Percentiles rank a stretch among this genome's conserved stretches.
Evolutionary conservation across 1,140 invertebrate genomes (phyloP).

Genomic region (Anoplolepis gracilipes): DNA sequence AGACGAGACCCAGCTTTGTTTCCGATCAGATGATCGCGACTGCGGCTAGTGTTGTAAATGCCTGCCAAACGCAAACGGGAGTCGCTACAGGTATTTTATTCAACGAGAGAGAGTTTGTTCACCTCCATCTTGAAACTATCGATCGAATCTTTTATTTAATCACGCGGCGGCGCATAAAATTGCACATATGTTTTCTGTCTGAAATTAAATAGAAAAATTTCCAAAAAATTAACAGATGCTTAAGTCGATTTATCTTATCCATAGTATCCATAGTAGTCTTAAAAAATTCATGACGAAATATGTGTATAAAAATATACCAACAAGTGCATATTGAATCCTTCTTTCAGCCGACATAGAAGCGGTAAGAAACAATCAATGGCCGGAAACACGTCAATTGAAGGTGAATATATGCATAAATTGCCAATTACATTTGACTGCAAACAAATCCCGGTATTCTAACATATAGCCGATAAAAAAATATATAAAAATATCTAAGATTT

Average conservation of each 20-base stretch:
- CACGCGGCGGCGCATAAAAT: neutral
- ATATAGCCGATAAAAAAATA: neutral
- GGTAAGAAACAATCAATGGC: conserved; percentile 80
- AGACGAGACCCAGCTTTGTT: conserved; percentile 81
- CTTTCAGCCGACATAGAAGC: conserved; percentile 81
- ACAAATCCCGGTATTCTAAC: neutral
- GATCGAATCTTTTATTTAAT: conserved; percentile 27
- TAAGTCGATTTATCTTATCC: neutral
- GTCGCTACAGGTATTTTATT: conserved; percentile 78
- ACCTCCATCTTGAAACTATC: conserved; percentile 9
- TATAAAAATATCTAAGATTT: neutral
- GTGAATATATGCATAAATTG: conserved; percentile 66
- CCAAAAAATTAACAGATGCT: neutral
- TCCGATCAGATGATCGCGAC: conserved; percentile 82
- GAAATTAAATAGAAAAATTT: neutral
- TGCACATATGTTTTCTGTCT: neutral
- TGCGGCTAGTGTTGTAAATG: conserved; percentile 81
- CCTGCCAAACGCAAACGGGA: conserved; percentile 80
- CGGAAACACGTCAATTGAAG: conserved; percentile 77
- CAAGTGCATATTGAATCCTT: neutral
- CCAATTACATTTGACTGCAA: neutral
- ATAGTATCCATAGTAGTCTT: too few relatives aligned
- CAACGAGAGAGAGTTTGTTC: conserved; percentile 27
- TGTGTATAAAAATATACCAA: conserved; percentile 6
- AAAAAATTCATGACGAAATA: neutral